Evolutionary conservation across 2,888 invertebrate genomes (phyloP).

Genomic region (Strigamia transsilvanica): DNA sequence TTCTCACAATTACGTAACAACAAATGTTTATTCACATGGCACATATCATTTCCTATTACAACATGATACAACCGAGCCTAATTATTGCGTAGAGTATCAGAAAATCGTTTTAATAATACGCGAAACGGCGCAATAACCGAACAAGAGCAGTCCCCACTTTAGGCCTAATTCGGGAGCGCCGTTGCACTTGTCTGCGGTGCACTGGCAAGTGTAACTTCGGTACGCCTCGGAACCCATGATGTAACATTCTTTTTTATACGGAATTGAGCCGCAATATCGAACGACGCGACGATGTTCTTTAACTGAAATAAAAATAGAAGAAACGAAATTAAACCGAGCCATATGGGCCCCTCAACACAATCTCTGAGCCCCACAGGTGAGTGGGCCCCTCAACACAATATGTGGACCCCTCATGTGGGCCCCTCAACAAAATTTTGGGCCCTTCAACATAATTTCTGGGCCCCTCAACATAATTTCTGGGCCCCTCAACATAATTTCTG

Average conservation of each 20-base stretch:
- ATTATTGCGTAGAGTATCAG: not conserved
- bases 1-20: not conserved
- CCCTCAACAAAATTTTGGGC: too few species aligned
- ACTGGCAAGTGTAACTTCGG: not conserved
- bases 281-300: constrained; percentile 12
- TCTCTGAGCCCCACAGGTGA: too few species aligned
- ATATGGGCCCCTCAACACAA: too few species aligned
- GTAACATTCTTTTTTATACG: constrained; percentile 54
- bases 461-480: too few species aligned
- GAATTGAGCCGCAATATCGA: constrained; percentile 13
- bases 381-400: too few species aligned
- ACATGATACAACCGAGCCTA: not conserved
- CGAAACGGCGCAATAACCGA: not conserved
- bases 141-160: not conserved
- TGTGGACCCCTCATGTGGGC: too few species aligned
- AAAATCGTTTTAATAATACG: not conserved
- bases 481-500: too few species aligned
- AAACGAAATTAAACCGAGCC: too few species aligned
- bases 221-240: not conserved
- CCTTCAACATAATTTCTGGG: too few species aligned
- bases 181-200: constrained; percentile 13
- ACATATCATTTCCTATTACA: not conserved
- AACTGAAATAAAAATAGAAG: not conserved
- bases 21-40: constrained; percentile 3
- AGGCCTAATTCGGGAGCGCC: not conserved